Evolutionary conservation across 2,888 invertebrate species (phyloP), one percentile per base, ranked within the genome.

Genomic region (Globia sparganii): DNA sequence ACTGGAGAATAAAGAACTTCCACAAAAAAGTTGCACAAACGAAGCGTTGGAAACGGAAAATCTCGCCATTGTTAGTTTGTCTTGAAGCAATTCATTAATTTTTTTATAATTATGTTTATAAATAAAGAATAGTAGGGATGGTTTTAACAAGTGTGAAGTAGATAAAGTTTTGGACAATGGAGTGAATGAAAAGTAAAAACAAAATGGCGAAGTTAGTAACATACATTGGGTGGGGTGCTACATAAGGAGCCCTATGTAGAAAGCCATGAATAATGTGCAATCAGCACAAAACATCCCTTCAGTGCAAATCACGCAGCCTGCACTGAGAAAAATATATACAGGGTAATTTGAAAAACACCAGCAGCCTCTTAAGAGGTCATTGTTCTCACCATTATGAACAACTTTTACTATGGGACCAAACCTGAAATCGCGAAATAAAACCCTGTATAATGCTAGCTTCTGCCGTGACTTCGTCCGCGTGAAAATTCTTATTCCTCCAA

Each of bases 11-110:
- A 72, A 65, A 40, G 67, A 64, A 67, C 65, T 49, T 46, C 40
- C 34, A 64, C 58, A 40, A 75, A 64, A 64, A 78, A 69, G n/a
- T 75, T 56, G 28, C 28, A 73, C 53, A 68, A 65, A 58, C 58
- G 15, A 64, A 62, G 53, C 25, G n/a, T 28, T 43, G 49, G 40
- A 59, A 46, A 46, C 40, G 1, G 34, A 66, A 78, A 37, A 43
- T 9, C 11, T 37, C 13, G 8, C 15, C 21, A 67, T 62, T 67
- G n/a, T 78, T 67, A 62, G 66, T 78, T 62, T 61, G 8, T 31
- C 34, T 79, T 28, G 15, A 53, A 59, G 31, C 43, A 53, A 66
- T 72, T 66, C 34, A 59, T 78, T 72, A 40, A 43, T 72, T 78
- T 25, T 58, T 58, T 71, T 49, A 4, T 65, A 78, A 65, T 58